phyloP scores from a whole-genome alignment of 2,888 invertebrate genomes.

The Pilophorus perplexus region DNA sequence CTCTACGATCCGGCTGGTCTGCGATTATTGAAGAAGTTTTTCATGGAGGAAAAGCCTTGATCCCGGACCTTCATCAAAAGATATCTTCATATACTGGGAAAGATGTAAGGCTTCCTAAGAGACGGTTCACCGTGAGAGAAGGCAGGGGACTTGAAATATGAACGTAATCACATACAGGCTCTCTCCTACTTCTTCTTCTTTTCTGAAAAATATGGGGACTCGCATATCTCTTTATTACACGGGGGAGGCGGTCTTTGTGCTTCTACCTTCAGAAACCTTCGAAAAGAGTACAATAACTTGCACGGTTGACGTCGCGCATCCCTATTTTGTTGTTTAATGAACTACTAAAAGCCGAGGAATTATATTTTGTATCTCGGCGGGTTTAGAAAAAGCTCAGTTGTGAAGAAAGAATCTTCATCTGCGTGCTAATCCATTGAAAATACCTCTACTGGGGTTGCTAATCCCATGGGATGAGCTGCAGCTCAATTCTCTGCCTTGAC shows the following conservation, averaged over 20 bases:
- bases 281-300: constrained; percentile 27
- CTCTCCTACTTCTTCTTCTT: constrained; percentile 8
- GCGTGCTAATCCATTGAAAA: too few relatives aligned
- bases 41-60: not conserved
- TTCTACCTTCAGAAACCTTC: constrained; percentile 9
- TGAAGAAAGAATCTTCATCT: too few relatives aligned
- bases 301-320: not conserved
- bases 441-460: too few relatives aligned
- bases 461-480: too few relatives aligned
- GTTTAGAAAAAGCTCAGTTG: too few relatives aligned
- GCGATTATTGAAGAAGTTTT: not conserved
- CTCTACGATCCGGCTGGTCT: too few relatives aligned
- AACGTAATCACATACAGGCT: constrained; percentile 32
- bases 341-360: too few relatives aligned
- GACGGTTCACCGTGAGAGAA: not conserved
- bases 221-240: constrained; percentile 34
- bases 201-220: constrained; percentile 35
- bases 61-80: not conserved
- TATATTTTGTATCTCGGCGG: too few relatives aligned
- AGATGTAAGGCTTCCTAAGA: not conserved
- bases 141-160: constrained; percentile 30
- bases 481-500: too few relatives aligned
- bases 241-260: constrained; percentile 20
- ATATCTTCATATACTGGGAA: constrained; percentile 1
- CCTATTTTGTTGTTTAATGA: constrained; percentile 10